phyloP scores from a whole-genome alignment of 2,113 vertebrate genomes.

The Microcebus ravelobensis region DNA sequence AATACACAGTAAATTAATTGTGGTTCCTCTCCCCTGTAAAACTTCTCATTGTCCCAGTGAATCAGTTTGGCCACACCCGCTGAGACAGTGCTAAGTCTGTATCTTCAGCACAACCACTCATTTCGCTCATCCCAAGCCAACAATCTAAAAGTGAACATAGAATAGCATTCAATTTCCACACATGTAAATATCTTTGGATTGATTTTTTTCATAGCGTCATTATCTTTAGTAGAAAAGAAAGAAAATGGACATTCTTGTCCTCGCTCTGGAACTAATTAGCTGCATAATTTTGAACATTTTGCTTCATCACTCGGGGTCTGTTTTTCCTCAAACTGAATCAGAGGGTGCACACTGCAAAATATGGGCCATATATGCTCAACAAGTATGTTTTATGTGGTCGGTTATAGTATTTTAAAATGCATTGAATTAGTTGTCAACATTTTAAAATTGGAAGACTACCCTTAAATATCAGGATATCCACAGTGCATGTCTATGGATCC shows the following conservation, averaged over 20 bases:
- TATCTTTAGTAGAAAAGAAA: not conserved
- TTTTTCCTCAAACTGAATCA: not conserved
- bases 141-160: not conserved
- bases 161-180: not conserved
- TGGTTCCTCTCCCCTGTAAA: not conserved
- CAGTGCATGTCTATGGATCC: fast-evolving
- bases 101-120: not conserved
- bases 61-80: not conserved
- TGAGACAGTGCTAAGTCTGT: not conserved
- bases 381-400: not conserved
- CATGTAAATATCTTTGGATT: not conserved
- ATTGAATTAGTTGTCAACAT: not conserved
- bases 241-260: not conserved
- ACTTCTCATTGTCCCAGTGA: not conserved
- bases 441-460: not conserved
- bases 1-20: not conserved
- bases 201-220: not conserved
- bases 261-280: not conserved
- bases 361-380: not conserved
- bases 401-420: not conserved
- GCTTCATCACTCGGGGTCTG: not conserved
- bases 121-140: not conserved
- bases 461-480: not conserved
- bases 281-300: not conserved
- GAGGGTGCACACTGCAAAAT: not conserved